A percentile compares a stretch with the other conserved stretches of the same genome.
Conservation (phyloP, 2,797 vertebrate genomes). For the Mormyrops attenuatus region DNA sequence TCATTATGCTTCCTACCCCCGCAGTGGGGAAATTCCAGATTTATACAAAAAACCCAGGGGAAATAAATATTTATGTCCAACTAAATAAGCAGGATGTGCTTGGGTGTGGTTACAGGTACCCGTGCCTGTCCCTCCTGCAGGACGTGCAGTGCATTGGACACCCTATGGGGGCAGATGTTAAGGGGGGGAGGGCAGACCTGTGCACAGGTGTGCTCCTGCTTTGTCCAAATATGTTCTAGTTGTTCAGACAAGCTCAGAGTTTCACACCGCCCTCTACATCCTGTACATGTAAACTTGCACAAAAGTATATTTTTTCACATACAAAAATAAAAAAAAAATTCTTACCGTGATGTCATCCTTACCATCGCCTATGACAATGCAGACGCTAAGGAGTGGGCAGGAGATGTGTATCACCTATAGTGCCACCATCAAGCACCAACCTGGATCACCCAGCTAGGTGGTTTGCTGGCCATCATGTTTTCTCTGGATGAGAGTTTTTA, state of each 20-base stretch:
- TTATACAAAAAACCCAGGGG: not conserved
- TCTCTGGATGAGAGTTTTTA: not conserved
- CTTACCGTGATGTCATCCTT: not conserved
- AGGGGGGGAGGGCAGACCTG: not conserved
- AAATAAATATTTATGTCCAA: constrained; percentile 2
- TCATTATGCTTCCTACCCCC: not conserved
- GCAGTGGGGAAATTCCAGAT: not conserved
- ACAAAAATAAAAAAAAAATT: not conserved
- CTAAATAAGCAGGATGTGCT: not conserved
- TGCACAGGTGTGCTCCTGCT: not conserved
- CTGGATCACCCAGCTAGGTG: not conserved
- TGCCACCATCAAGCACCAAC: not conserved
- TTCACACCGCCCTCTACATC: not conserved
- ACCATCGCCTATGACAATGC: not conserved
- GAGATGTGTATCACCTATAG: not conserved
- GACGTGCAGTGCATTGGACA: not conserved
- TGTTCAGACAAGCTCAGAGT: not conserved
- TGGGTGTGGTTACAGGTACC: not conserved
- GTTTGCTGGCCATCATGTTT: not conserved
- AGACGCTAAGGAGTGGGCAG: not conserved
- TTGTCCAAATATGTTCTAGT: not conserved
- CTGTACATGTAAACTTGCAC: not conserved
- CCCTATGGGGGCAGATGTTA: not conserved
- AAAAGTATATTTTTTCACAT: not conserved
- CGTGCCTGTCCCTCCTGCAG: not conserved